Evolutionary conservation across 2,888 invertebrate genomes (phyloP).

Genomic region (Drosophila fulvimacula): DNA sequence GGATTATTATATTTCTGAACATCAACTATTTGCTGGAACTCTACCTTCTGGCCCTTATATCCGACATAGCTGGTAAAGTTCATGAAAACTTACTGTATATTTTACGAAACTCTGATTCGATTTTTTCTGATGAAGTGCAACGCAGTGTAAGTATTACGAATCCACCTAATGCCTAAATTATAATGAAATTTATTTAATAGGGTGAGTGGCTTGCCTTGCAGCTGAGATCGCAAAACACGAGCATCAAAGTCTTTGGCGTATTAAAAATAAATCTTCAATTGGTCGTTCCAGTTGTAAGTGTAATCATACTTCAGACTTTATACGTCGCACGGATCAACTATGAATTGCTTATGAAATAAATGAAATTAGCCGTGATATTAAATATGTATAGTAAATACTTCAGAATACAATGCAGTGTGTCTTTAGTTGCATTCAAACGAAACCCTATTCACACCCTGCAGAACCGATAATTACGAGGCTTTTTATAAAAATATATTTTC

Average conservation of each 20-base stretch:
- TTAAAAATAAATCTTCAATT: constrained; percentile 24
- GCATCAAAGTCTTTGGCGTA: constrained; percentile 12
- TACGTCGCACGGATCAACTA: too few species aligned
- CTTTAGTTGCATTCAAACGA: too few species aligned
- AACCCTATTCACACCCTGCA: too few species aligned
- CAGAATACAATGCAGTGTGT: too few species aligned
- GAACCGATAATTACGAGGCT: too few species aligned
- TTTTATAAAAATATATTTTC: neutral
- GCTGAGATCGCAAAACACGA: constrained; percentile 20
- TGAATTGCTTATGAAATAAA: too few species aligned
- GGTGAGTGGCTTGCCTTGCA: constrained; percentile 38
- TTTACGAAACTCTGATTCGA: constrained; percentile 8
- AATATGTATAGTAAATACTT: too few species aligned
- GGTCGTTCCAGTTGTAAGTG: constrained; percentile 10
- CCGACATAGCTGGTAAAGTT: neutral
- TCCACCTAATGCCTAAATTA: too few species aligned
- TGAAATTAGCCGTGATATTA: too few species aligned
- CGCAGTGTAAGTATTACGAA: constrained; percentile 27
- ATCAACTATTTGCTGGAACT: neutral
- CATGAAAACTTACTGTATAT: neutral
- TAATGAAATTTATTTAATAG: constrained; percentile 13
- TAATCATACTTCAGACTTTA: too few species aligned
- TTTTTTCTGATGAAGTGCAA: neutral
- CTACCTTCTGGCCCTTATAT: neutral
- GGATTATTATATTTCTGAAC: neutral